Conservation (phyloP, 1,140 invertebrate genomes). For the Drosophila littoralis region DNA sequence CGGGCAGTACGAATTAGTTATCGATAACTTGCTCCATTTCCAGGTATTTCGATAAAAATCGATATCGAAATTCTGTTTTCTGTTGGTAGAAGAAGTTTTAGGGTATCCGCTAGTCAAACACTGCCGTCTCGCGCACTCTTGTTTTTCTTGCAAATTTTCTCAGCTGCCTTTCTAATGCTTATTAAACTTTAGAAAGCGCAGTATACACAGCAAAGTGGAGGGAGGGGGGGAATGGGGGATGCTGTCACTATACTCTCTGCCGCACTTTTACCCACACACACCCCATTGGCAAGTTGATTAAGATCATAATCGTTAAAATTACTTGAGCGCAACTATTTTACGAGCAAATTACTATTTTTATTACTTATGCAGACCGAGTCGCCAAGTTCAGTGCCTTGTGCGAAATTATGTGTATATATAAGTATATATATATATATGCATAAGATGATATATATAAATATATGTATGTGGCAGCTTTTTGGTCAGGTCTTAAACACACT, state of each 20-base stretch:
- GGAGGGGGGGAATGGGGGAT: neutral
- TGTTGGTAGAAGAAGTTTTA: too few species aligned
- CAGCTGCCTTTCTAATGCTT: neutral
- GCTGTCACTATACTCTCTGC: neutral
- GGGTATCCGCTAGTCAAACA: too few species aligned
- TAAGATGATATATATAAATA: neutral
- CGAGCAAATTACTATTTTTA: conserved; percentile 58
- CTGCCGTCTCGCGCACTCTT: neutral
- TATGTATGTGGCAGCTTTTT: conserved; percentile 24
- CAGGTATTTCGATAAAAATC: too few species aligned
- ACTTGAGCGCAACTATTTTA: conserved; percentile 63
- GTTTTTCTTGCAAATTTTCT: neutral
- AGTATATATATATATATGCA: conserved; percentile 15
- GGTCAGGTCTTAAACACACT: conserved; percentile 39
- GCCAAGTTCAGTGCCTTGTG: conserved; percentile 47
- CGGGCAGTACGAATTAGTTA: too few species aligned
- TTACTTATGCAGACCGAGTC: conserved; percentile 49
- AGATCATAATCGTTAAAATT: conserved; percentile 62
- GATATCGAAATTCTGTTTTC: too few species aligned
- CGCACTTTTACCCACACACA: neutral
- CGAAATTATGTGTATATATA: conserved; percentile 30
- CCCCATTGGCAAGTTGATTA: conserved; percentile 51
- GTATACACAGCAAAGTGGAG: neutral
- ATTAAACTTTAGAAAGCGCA: conserved; percentile 28
- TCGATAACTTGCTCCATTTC: too few species aligned